phyloP scores from a whole-genome alignment of 2,113 vertebrate species.

The Bubo blakistoni region DNA sequence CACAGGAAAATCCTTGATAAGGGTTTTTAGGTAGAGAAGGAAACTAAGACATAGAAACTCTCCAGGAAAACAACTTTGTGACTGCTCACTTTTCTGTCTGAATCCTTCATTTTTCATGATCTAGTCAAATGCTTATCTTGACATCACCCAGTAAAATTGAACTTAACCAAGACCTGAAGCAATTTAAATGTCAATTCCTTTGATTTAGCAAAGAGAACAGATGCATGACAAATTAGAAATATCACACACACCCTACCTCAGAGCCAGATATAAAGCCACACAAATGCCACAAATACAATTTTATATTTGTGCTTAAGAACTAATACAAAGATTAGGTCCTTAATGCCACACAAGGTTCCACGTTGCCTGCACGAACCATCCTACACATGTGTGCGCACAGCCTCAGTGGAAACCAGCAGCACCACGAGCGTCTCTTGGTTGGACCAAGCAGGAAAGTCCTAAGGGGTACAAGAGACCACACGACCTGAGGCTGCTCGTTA shows the following conservation, averaged over 20 bases:
- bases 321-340: neutral
- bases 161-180: neutral
- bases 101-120: neutral
- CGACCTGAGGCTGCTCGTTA: neutral
- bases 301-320: neutral
- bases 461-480: neutral
- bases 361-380: accelerated
- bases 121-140: neutral
- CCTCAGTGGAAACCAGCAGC: neutral
- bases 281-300: neutral
- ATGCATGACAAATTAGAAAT: neutral
- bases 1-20: neutral
- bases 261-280: neutral
- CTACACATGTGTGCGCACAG: accelerated
- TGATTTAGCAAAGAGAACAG: neutral
- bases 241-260: neutral
- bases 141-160: neutral
- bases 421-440: accelerated
- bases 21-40: neutral
- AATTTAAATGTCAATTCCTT: neutral
- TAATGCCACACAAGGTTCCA: accelerated
- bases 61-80: neutral
- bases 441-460: neutral
- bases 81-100: neutral
- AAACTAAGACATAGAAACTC: neutral